Conservation (phyloP, 1,140 invertebrate species). For the Neuroterus valhalla region DNA sequence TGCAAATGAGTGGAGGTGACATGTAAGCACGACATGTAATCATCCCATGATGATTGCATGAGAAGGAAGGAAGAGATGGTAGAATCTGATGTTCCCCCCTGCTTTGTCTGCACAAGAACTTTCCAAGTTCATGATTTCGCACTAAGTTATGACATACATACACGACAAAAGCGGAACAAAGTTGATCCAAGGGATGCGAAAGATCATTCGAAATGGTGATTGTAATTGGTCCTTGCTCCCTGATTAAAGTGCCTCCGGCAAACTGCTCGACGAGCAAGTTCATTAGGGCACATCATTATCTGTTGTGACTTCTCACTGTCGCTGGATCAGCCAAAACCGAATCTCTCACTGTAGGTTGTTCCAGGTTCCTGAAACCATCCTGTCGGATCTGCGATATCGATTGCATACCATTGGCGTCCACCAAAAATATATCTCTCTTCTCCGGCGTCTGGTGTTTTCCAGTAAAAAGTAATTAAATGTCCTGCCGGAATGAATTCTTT, state of each 20-base stretch:
- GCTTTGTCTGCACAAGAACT: no score
- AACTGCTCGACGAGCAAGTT: slow-evolving; percentile 51
- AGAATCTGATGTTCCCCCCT: no score
- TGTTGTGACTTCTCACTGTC: slow-evolving; percentile 41
- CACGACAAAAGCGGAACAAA: neutral
- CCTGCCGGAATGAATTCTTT: slow-evolving; percentile 60
- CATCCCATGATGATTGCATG: no score
- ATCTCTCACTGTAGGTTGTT: neutral
- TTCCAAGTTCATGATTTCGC: no score
- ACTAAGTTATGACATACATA: no score
- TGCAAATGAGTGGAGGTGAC: no score
- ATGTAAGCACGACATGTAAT: no score
- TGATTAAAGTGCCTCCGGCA: slow-evolving; percentile 57
- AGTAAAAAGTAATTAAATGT: slow-evolving; percentile 61
- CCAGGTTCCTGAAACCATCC: neutral
- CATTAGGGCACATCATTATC: slow-evolving; percentile 49
- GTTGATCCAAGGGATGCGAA: neutral
- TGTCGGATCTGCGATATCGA: slow-evolving; percentile 32
- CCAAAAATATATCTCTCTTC: slow-evolving; percentile 38
- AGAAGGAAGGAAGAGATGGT: no score
- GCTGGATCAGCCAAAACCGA: slow-evolving; percentile 24
- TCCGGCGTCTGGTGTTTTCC: neutral
- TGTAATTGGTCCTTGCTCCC: slow-evolving; percentile 59
- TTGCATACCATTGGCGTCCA: slow-evolving; percentile 34
- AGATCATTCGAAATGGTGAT: slow-evolving; percentile 56